Evolutionary conservation across 2,888 invertebrate genomes (phyloP).

Genomic region (Oegoconia quadripuncta): DNA sequence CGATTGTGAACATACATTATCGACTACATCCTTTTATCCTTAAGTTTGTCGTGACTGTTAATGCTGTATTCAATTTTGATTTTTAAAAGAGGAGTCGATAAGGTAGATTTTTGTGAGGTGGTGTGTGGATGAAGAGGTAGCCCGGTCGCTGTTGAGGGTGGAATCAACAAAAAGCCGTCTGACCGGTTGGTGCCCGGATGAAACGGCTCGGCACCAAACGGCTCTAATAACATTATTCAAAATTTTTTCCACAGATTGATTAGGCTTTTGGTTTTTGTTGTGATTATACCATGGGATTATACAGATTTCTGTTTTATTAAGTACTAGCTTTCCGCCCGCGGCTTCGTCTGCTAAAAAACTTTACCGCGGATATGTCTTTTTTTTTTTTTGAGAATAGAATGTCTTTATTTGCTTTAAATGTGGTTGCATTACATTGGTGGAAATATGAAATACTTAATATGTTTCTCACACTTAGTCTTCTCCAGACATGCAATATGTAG

Average conservation of each 20-base stretch:
- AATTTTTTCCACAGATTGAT: constrained; percentile 47
- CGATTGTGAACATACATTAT: not conserved
- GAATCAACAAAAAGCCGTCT: constrained; percentile 67
- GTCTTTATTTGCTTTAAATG: too few species aligned
- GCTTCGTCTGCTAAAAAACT: too few species aligned
- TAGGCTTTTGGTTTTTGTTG: constrained; percentile 25
- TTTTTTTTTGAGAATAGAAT: too few species aligned
- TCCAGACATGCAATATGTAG: too few species aligned
- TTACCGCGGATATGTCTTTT: too few species aligned
- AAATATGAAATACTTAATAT: too few species aligned
- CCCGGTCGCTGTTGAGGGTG: constrained; percentile 64
- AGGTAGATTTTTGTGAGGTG: not conserved
- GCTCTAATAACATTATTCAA: constrained; percentile 55
- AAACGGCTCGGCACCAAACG: constrained; percentile 52
- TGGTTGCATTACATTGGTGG: too few species aligned
- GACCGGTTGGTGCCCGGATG: constrained; percentile 48
- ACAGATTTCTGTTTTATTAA: too few species aligned
- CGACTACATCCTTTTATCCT: constrained; percentile 44
- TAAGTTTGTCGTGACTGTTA: constrained; percentile 60
- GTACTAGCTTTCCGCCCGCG: too few species aligned
- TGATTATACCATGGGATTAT: not conserved
- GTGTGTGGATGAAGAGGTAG: constrained; percentile 36
- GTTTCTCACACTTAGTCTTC: too few species aligned
- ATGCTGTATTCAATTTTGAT: constrained; percentile 25
- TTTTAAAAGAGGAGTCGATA: constrained; percentile 16